Percentiles rank a stretch among this genome's conserved stretches.
Conservation (phyloP, 2,888 invertebrate genomes). For the Troides aeacus region DNA sequence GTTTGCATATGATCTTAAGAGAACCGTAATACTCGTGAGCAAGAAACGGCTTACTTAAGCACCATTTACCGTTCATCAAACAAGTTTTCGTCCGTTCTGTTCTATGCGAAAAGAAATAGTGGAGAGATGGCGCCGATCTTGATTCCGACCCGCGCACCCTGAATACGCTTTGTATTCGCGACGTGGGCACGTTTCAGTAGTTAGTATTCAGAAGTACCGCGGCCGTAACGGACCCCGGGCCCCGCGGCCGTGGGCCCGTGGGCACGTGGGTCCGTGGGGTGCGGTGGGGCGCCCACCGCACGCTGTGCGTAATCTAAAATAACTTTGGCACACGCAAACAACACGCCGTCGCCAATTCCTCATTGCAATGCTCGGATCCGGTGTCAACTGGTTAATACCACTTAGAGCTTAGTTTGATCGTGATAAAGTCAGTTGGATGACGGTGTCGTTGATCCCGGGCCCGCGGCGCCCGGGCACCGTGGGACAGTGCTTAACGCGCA, state of each 20-base stretch:
- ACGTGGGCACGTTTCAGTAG: slow-evolving; percentile 1
- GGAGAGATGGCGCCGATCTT: background rate
- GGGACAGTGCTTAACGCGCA: too few relatives aligned
- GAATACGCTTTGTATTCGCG: slow-evolving; percentile 16
- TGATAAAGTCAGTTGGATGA: slow-evolving; percentile 50
- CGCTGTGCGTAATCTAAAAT: slow-evolving; percentile 41
- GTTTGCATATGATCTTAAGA: slow-evolving; percentile 22
- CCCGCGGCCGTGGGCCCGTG: background rate
- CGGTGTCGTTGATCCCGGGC: slow-evolving; percentile 47
- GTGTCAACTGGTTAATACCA: slow-evolving; percentile 50
- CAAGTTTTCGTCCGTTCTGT: slow-evolving; percentile 17
- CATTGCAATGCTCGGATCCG: slow-evolving; percentile 54
- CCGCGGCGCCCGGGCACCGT: too few relatives aligned
- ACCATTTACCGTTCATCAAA: slow-evolving; percentile 26
- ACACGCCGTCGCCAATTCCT: slow-evolving; percentile 54
- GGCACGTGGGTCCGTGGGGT: background rate
- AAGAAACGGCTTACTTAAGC: slow-evolving; percentile 16
- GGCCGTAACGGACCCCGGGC: slow-evolving; percentile 23
- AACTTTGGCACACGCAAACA: slow-evolving; percentile 43
- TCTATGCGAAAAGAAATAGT: slow-evolving; percentile 13
- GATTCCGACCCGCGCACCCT: background rate
- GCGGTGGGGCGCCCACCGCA: background rate
- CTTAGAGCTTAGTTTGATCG: slow-evolving; percentile 43
- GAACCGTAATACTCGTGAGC: slow-evolving; percentile 24
- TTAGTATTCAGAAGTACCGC: slow-evolving; percentile 30